These are phyloP conservation scores for Ascaphus truei DNA, from an alignment of 2,113 vertebrate species.

Conservation along the genomic window DNA sequence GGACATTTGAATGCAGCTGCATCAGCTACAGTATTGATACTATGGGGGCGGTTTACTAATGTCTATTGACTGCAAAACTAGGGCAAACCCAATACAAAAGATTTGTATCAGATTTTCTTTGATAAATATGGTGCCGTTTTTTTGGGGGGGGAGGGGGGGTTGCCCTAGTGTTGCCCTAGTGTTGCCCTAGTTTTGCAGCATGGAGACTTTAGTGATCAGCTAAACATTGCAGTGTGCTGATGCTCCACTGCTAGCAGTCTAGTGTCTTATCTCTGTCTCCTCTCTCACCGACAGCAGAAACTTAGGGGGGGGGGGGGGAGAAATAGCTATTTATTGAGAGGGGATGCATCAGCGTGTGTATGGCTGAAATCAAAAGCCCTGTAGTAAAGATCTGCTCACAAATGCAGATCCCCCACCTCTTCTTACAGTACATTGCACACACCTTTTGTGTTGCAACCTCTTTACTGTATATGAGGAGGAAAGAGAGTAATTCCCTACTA, in stretches of 20 bases:
- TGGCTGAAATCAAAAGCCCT: slow-evolving; percentile 29
- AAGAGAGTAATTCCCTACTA: slow-evolving; percentile 26
- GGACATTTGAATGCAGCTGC: too few species aligned
- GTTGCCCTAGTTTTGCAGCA: too few species aligned
- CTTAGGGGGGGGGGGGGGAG: slow-evolving; percentile 50
- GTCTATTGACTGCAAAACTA: too few species aligned
- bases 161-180: too few species aligned
- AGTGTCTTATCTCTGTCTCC: slow-evolving; percentile 50
- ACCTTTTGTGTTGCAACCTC: slow-evolving; percentile 50
- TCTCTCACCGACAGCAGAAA: slow-evolving; percentile 45
- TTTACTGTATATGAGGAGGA: slow-evolving; percentile 47
- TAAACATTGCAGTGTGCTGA: slow-evolving; percentile 74
- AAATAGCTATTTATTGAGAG: slow-evolving; percentile 18
- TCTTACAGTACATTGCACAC: slow-evolving; percentile 40
- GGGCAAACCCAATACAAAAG: too few species aligned
- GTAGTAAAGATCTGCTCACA: slow-evolving; percentile 13
- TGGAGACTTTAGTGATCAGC: too few species aligned
- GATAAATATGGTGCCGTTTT: too few species aligned
- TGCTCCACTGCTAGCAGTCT: slow-evolving; percentile 64
- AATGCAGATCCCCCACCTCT: slow-evolving; percentile 8
- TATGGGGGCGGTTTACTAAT: too few species aligned
- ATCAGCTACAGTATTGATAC: too few species aligned
- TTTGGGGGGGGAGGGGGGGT: too few species aligned
- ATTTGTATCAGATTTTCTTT: too few species aligned
- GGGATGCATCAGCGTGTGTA: background rate